Conservation (phyloP, 2,888 invertebrate species). For the Asteroscopus sphinx region DNA sequence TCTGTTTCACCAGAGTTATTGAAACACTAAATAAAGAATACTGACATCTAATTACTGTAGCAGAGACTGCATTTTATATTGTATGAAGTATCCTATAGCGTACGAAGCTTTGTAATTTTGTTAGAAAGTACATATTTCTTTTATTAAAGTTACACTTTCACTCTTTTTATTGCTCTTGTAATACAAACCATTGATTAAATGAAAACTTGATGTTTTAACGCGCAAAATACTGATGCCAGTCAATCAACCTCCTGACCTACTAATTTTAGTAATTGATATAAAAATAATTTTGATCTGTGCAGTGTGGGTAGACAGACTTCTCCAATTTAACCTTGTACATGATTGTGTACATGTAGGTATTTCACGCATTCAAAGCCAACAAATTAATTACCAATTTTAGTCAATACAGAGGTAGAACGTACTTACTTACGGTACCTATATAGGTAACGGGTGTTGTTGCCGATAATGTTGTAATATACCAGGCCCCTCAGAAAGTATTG, state of each 20-base stretch:
- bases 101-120: constrained; percentile 51
- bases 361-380: constrained; percentile 12
- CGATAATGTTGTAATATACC: too few species aligned
- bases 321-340: constrained; percentile 20
- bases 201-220: constrained; percentile 34
- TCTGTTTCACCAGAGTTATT: constrained; percentile 49
- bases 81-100: constrained; percentile 15
- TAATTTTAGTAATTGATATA: constrained; percentile 48
- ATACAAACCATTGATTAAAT: constrained; percentile 32
- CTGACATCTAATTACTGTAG: constrained; percentile 25
- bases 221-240: constrained; percentile 46
- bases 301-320: constrained; percentile 12
- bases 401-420: not conserved
- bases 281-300: constrained; percentile 24
- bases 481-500: too few species aligned
- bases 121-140: constrained; percentile 60
- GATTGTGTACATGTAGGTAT: constrained; percentile 3
- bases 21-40: constrained; percentile 36
- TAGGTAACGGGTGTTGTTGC: too few species aligned
- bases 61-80: constrained; percentile 39
- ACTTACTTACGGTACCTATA: too few species aligned
- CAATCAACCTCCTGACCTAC: constrained; percentile 56
- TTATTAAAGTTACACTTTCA: constrained; percentile 61
- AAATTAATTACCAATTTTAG: constrained; percentile 4
- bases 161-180: constrained; percentile 47